Evolutionary conservation across 2,797 vertebrate species (phyloP), one percentile per base, ranked within the genome.

Genomic region (Girardinus metallicus): DNA sequence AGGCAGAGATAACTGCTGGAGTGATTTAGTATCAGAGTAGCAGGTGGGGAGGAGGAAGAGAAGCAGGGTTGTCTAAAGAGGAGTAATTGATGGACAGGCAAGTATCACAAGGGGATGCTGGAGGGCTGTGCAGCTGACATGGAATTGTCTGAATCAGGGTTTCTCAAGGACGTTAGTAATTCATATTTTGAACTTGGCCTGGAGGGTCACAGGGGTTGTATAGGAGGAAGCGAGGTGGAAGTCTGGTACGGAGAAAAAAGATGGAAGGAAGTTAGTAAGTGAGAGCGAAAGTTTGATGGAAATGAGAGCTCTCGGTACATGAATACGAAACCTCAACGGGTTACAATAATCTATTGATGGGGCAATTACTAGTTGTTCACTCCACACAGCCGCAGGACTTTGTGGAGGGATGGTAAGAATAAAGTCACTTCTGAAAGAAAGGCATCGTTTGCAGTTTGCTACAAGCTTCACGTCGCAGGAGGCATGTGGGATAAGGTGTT

Each of bases 161-260:
- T 91, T 94, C 88, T 94, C 90, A 91, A 94, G 92, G 94, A 93
- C 93, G 93, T 91, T 39, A 83, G 87, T 90, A 89, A 93, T 92
- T 93, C 86, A 76, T 84, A 76, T 81, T 88, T 89, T 94, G 88
- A 92, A 92, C 85, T 87, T 73, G 80, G 85, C 81, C 82, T 49
- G 75, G 44, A 70, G 84, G 81, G 72, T 80, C 43, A 39, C 1
- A 53, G 36, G 78, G 57, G 62, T 73, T 79, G 62, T 51, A 39
- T 53, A 79, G 41, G 47, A 31, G 31, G 66, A 76, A 53, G 85
- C 44, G 82, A 66, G 47, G 41, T 71, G 76, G 77, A 82, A 78
- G 80, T 62, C 80, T 81, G 73, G 75, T 55, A 2, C 21, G 21
- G 49, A 8, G 49, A 1, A 26, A 49, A 90, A 87, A 92, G n/a